Percentiles rank a stretch among this genome's conserved stretches.
These are phyloP conservation scores for Diplogasteroides magnus DNA, from an alignment of 1,140 invertebrate genomes.

Conservation along the genomic window DNA sequence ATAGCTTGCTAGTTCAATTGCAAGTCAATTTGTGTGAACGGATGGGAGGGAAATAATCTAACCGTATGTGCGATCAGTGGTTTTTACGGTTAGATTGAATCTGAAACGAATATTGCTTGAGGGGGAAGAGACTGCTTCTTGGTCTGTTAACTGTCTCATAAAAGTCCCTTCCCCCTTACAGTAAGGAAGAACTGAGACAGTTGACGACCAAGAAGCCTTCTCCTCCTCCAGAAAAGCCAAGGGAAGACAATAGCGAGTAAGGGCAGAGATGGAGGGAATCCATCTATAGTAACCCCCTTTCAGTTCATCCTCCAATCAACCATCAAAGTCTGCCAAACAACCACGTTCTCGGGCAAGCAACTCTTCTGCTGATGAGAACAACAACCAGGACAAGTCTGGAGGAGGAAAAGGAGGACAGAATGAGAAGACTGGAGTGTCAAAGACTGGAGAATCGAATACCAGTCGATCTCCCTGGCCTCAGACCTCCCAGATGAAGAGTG, in stretches of 20 bases:
- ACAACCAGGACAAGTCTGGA: no score
- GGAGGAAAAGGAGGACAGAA: no score
- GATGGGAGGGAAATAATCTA: background rate
- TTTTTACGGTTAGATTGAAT: background rate
- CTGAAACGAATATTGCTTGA: background rate
- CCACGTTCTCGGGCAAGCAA: no score
- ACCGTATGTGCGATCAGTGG: background rate
- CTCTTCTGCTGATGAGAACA: no score
- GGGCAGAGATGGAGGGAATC: background rate
- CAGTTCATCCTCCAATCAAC: no score
- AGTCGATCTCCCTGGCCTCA: background rate
- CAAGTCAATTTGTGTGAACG: no score
- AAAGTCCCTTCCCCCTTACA: background rate
- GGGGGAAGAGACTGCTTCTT: background rate
- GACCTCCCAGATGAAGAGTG: background rate
- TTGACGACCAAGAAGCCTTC: background rate
- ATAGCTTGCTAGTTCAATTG: no score
- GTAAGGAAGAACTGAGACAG: background rate
- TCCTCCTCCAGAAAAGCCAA: background rate
- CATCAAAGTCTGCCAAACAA: no score
- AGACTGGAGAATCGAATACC: no score
- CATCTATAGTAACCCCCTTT: background rate
- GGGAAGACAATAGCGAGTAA: background rate
- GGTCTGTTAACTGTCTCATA: background rate
- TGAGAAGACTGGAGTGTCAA: no score